Conservation (phyloP, 2,888 invertebrate genomes). For the Sinodicranocentrus sp. region DNA sequence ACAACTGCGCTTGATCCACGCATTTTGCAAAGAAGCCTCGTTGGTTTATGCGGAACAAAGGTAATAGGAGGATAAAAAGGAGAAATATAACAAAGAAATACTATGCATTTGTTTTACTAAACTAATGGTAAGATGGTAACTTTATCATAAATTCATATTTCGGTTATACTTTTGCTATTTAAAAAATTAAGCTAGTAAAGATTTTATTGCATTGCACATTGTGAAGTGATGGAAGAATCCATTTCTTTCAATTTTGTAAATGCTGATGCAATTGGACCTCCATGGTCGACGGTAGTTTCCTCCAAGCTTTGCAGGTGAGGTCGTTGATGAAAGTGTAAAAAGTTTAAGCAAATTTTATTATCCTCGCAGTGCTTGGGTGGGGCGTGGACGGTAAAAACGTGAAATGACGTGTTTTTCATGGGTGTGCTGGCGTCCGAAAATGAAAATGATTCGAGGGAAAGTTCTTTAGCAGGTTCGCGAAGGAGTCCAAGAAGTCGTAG, state of each 20-base stretch:
- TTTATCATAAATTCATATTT: too few relatives aligned
- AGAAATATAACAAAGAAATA: too few relatives aligned
- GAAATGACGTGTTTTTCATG: conserved; percentile 52
- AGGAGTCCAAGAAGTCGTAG: conserved; percentile 16
- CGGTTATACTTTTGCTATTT: too few relatives aligned
- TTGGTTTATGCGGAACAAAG: too few relatives aligned
- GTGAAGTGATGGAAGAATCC: background rate
- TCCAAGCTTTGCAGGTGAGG: conserved; percentile 24
- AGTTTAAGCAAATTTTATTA: conserved; percentile 33
- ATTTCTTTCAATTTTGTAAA: conserved; percentile 24
- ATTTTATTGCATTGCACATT: conserved; percentile 31
- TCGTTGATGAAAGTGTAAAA: conserved; percentile 40
- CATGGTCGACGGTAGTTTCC: conserved; percentile 16
- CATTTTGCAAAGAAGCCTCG: too few relatives aligned
- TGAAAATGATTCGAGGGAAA: conserved; percentile 18
- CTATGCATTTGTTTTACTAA: too few relatives aligned
- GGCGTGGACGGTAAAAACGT: conserved; percentile 41
- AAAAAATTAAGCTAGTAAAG: too few relatives aligned
- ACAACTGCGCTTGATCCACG: too few relatives aligned
- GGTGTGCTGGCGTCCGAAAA: conserved; percentile 8
- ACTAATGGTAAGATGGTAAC: too few relatives aligned
- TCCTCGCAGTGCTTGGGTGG: conserved; percentile 27
- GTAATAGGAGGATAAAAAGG: too few relatives aligned
- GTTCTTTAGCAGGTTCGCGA: conserved; percentile 5
- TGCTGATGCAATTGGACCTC: conserved; percentile 8